These are phyloP conservation scores for Agriopis aurantiaria DNA, from an alignment of 2,888 invertebrate species.

Conservation along the genomic window DNA sequence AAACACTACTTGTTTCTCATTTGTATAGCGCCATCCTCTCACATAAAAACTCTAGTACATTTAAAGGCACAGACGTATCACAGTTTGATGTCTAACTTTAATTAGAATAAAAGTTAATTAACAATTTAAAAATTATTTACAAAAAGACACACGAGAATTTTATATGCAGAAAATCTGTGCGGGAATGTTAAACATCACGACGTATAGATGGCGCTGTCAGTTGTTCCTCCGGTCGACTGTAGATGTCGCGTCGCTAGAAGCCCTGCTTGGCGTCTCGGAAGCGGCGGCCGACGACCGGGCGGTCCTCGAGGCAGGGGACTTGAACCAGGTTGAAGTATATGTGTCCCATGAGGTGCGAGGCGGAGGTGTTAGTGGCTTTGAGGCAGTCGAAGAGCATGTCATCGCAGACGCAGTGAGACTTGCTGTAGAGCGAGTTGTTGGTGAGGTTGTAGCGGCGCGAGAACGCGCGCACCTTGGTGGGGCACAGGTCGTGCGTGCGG, in stretches of 20 bases:
- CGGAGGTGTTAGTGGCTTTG: slow-evolving; percentile 90
- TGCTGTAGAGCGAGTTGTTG: slow-evolving; percentile 94
- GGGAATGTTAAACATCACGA: slow-evolving; percentile 55
- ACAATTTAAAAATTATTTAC: slow-evolving; percentile 62
- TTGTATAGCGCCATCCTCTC: slow-evolving; percentile 76
- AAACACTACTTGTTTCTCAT: slow-evolving; percentile 55
- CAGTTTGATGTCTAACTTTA: slow-evolving; percentile 78
- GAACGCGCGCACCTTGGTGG: slow-evolving; percentile 91
- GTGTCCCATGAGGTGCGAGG: slow-evolving; percentile 92
- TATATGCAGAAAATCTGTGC: slow-evolving; percentile 64
- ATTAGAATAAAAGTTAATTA: slow-evolving; percentile 51
- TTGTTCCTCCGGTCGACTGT: slow-evolving; percentile 56
- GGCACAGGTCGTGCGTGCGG: slow-evolving; percentile 96
- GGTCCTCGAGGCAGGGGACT: slow-evolving; percentile 90
- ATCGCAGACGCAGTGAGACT: slow-evolving; percentile 96
- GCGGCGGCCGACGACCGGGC: slow-evolving; percentile 63
- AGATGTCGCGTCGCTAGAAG: slow-evolving; percentile 74
- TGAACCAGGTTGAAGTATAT: slow-evolving; percentile 94
- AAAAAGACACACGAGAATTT: slow-evolving; percentile 49
- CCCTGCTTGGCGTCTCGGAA: slow-evolving; percentile 84
- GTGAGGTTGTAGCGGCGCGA: slow-evolving; percentile 92
- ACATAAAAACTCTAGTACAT: slow-evolving; percentile 64
- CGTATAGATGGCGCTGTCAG: slow-evolving; percentile 73
- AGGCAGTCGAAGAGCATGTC: slow-evolving; percentile 93
- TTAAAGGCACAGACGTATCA: slow-evolving; percentile 85